Base-by-base conservation (phyloP, 92 coral and sea anemone species). In the Plumapathes pennacea region DNA sequence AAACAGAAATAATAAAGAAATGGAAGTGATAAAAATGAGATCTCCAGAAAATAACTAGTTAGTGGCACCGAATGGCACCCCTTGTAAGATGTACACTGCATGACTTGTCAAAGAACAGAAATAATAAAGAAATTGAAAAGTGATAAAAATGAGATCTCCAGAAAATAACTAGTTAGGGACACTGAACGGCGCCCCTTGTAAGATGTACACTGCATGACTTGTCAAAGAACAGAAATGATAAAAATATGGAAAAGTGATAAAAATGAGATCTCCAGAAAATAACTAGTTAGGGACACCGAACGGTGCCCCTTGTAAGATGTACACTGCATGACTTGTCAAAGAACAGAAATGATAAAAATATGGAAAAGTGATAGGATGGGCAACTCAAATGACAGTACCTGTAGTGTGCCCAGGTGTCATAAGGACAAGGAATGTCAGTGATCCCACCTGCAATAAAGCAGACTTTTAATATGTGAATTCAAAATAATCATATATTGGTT, bases 351-450 rank as follows among this genome's bases (percentile, higher is more conserved):
- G n/a, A n/a, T n/a, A n/a, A n/a, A n/a, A n/a, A n/a, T n/a, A n/a
- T n/a, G n/a, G n/a, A n/a, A n/a, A n/a, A n/a, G n/a, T n/a, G n/a
- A n/a, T n/a, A n/a, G n/a, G n/a, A n/a, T n/a, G n/a, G n/a, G n/a
- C n/a, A n/a, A n/a, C n/a, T 49, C 5, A 3, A 7, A 21, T 49
- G 6, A 22, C 14, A 27, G 22, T 54, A 79, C 86, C 86, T 79
- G 79, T 30, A 26, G 86, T 79, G 58, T 79, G 86, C 27, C 86
- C 86, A 3, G 86, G 86, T 1, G 86, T 79, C 30, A 47, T 62
- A 21, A 79, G 17, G 1, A 63, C 81, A 32, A 45, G 63, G 36
- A 79, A 71, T 13, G 38, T 67, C 33, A 79, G 27, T 20, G 75
- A 56, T 8, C 78, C 80, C 34, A 72, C 41, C 85, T 79, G 25